Evolutionary conservation across 2,113 vertebrate species (phyloP), one percentile per base, ranked within the genome.

Genomic region (Xyliphius kryptos): DNA sequence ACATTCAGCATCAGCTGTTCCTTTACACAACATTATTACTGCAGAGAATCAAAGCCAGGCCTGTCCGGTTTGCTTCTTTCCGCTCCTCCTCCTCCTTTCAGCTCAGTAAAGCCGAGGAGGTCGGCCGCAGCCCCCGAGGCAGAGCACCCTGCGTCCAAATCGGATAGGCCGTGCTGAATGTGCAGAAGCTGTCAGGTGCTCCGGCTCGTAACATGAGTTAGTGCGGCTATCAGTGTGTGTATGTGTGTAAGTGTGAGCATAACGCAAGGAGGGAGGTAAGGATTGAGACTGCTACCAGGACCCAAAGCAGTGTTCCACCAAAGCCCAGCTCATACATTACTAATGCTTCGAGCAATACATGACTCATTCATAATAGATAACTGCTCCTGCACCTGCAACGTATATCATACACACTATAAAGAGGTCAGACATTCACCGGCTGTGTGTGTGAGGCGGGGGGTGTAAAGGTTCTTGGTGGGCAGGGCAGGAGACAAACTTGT

Each of bases 321-420:
- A 72, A 62, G 67, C 76, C 74, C 80, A 77, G 76, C 69, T 76
- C 73, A 83, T 85, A 77, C 79, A 85, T 83, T 84, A 79, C 72
- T 77, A 80, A 76, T 75, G 78, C 70, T 69, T 60, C 63, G 66
- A 85, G 78, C 72, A 76, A 73, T 76, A 73, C 77, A 75, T 50
- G 69, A 81, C 81, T 83, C 79, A 83, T 84, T 83, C 74, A 85
- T 85, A 82, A 84, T 85, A 77, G 79, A 86, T 86, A 70, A 69
- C 67, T 71, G 68, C 19, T 56, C 74, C 57, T 73, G 72, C 72
- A 63, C 68, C 75, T 82, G 76, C 69, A 74, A 81, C 71, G 72
- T 81, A 79, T 78, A 77, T 84, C 79, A 82, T 80, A 66, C 69
- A 71, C 67, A 69, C 56, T 73, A 73, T 78, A 77, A 80, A 81